Conservation (phyloP, 2,888 invertebrate species). For the Plebejus melissa region DNA sequence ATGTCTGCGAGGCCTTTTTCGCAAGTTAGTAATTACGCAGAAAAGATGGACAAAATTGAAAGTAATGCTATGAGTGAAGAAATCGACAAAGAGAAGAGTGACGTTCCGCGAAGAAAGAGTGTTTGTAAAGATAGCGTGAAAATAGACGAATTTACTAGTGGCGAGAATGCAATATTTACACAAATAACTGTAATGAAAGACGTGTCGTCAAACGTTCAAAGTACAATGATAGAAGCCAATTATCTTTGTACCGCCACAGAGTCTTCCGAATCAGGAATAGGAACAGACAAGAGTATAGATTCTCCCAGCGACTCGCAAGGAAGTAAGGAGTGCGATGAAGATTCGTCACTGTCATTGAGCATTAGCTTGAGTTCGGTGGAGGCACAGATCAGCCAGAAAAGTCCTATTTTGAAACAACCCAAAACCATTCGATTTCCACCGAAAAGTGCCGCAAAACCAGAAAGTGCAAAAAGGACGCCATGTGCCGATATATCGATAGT, state of each 20-base stretch:
- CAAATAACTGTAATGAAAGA: constrained; percentile 73
- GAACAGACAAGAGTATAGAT: constrained; percentile 72
- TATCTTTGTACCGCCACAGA: constrained; percentile 65
- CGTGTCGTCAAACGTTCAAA: constrained; percentile 68
- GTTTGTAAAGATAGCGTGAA: constrained; percentile 35
- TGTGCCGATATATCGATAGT: constrained; percentile 70
- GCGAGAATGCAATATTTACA: constrained; percentile 69
- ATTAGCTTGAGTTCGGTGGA: constrained; percentile 67
- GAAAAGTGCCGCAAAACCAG: constrained; percentile 60
- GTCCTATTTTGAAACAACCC: constrained; percentile 88
- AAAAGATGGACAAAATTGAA: constrained; percentile 54
- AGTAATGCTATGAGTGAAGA: constrained; percentile 40
- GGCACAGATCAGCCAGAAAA: constrained; percentile 74
- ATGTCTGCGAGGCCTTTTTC: constrained; percentile 66
- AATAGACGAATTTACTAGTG: constrained; percentile 62
- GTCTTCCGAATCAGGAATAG: constrained; percentile 69
- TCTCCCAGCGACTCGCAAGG: constrained; percentile 71
- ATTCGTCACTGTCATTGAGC: constrained; percentile 67
- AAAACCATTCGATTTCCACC: constrained; percentile 90
- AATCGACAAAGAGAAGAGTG: constrained; percentile 30
- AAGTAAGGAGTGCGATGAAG: constrained; percentile 73
- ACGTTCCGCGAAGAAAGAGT: constrained; percentile 39
- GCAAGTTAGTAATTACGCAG: constrained; percentile 60
- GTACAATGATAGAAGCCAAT: constrained; percentile 66
- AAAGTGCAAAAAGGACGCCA: constrained; percentile 56